These are phyloP conservation scores for Loxodonta africana DNA, from an alignment of 2,113 vertebrate species.

Conservation along the genomic window DNA sequence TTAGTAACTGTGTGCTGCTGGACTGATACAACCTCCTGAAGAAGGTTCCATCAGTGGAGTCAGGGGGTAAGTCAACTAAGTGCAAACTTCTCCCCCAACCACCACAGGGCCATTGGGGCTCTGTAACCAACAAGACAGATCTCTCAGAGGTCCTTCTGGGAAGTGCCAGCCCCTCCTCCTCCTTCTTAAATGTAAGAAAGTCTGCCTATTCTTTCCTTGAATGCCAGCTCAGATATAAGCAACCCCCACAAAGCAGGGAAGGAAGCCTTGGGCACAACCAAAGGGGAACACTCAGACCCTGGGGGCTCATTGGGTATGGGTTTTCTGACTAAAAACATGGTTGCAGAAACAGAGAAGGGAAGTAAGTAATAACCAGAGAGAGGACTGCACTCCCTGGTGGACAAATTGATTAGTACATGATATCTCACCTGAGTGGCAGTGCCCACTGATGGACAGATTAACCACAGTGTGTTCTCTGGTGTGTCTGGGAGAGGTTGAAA, in stretches of 20 bases:
- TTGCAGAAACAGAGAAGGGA: neutral
- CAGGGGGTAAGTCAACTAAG: no score
- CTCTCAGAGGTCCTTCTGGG: neutral
- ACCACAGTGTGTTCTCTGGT: no score
- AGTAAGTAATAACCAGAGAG: neutral
- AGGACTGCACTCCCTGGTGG: no score
- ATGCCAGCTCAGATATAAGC: neutral
- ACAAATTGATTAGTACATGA: no score
- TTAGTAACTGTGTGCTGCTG: neutral
- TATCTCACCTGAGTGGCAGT: no score
- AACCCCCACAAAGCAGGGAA: neutral
- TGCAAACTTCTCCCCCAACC: no score
- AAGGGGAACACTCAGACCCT: neutral
- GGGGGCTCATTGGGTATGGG: neutral
- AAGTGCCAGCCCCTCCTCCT: neutral
- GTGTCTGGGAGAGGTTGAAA: no score
- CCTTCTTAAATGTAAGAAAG: neutral
- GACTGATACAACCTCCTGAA: neutral
- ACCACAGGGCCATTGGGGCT: neutral
- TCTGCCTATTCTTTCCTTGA: neutral
- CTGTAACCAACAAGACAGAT: neutral
- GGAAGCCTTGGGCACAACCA: neutral
- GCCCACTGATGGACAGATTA: no score
- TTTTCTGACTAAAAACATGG: neutral
- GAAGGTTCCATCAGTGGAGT: no score